These are phyloP conservation scores for Microctenopoma steveboyesi DNA, from an alignment of 2,797 vertebrate species.

Conservation along the genomic window DNA sequence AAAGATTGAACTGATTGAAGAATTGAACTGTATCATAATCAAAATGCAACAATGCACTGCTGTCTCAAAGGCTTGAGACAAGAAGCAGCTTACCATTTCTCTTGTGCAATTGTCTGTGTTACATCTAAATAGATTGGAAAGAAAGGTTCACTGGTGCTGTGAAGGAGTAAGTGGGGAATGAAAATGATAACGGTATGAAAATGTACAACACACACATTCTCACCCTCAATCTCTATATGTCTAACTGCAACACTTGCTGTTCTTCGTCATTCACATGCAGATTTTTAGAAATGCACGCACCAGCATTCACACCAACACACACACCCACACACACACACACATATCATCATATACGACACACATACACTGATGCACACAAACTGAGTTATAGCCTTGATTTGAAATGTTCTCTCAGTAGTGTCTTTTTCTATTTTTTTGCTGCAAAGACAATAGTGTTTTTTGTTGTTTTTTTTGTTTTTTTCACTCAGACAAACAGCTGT, in stretches of 20 bases:
- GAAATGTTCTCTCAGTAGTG: constrained; percentile 45
- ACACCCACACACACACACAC: constrained; percentile 18
- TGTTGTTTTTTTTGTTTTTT: constrained; percentile 34
- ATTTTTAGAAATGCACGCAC: constrained; percentile 34
- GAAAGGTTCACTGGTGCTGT: constrained; percentile 36
- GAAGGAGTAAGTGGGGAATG: constrained; percentile 38
- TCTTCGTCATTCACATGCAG: constrained; percentile 45
- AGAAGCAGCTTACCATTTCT: constrained; percentile 23
- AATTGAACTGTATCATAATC: constrained; percentile 9
- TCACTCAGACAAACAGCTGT: constrained; percentile 68
- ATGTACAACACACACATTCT: constrained; percentile 1
- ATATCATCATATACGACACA: neutral
- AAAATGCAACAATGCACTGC: neutral
- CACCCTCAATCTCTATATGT: constrained; percentile 30
- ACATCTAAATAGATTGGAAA: constrained; percentile 46
- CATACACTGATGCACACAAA: constrained; percentile 4
- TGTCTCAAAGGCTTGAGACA: constrained; percentile 27
- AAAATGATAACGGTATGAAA: constrained; percentile 54
- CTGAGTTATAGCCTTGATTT: constrained; percentile 50
- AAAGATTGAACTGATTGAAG: no score
- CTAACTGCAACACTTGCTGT: constrained; percentile 44
- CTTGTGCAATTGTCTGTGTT: constrained; percentile 44
- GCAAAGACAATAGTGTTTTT: constrained; percentile 42
- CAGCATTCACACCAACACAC: constrained; percentile 20
- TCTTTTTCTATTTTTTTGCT: constrained; percentile 59